Evolutionary conservation across 2,113 vertebrate genomes (phyloP), one percentile per base, ranked within the genome.

Genomic region (Phycodurus eques): DNA sequence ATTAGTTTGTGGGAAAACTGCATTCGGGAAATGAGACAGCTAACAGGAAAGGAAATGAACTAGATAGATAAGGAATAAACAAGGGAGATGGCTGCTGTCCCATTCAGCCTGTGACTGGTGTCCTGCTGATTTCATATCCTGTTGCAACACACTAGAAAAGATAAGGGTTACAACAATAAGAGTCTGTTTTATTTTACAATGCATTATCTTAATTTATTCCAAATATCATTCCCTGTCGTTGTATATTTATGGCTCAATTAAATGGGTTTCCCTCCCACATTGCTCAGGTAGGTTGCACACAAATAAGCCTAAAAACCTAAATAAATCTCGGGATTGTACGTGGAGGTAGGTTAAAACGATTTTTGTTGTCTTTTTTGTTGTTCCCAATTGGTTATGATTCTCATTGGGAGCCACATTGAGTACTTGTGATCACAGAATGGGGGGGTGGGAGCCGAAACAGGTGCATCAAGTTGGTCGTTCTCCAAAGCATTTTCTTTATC

Each of bases 11-110:
- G 70, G 77, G 64, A 66, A 80, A 82, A 79, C 74, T 76, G 76
- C 77, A 82, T 82, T 57, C 75, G 85, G 84, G 87, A 90, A 88
- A 88, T 83, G 80, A 88, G 83, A 20, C 62, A 75, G 79, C 78
- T 73, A 85, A 87, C 80, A 75, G 79, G 57, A 67, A 73, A 85
- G 88, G 89, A 89, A 89, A 88, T 86, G 73, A 89, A 74, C 67
- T 72, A 62, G 78, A 73, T 76, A 80, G 84, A 89, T 79, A 83
- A 87, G 71, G 39, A n/a, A 67, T 73, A 83, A 81, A 83, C 79
- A 89, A 79, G 70, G 59, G 73, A 73, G 42, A 78, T 22, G 51
- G 60, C 77, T 64, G 9, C 13, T 64, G 59, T 42, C 47, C 39
- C 47, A 60, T 77, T 81, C 49, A 70, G 72, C 73, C 73, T 74